Percentiles rank a stretch among this genome's conserved stretches.
Conservation (phyloP, 2,113 vertebrate species). For the Lanius collurio region DNA sequence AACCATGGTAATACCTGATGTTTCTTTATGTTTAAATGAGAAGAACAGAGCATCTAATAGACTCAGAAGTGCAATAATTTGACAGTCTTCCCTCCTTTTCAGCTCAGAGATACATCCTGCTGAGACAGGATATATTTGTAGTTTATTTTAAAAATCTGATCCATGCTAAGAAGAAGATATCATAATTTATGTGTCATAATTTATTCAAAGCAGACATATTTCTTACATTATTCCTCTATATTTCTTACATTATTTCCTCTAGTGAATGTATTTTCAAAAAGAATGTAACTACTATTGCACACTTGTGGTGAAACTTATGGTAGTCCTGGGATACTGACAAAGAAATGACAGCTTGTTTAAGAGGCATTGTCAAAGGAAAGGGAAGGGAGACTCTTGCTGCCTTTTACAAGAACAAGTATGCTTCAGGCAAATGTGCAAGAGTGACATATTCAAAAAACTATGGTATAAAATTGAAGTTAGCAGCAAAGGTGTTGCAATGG, state of each 20-base stretch:
- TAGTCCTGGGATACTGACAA: not conserved
- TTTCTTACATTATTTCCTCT: not conserved
- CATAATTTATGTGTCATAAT: not conserved
- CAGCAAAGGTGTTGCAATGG: not conserved
- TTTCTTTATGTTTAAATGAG: conserved; percentile 3
- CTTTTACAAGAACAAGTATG: not conserved
- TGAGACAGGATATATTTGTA: not conserved
- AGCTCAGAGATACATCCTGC: not conserved
- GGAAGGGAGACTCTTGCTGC: not conserved
- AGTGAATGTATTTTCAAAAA: not conserved
- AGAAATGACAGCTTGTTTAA: not conserved
- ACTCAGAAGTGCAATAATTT: not conserved
- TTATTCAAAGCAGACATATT: not conserved
- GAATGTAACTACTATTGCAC: not conserved
- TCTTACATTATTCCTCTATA: no score
- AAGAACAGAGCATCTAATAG: not conserved
- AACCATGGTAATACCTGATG: not conserved
- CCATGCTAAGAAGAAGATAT: not conserved
- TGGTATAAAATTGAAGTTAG: not conserved
- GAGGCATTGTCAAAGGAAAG: not conserved
- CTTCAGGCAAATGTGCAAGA: not conserved
- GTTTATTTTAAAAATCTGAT: not conserved
- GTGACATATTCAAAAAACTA: not conserved
- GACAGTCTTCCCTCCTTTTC: not conserved
- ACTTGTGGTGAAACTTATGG: not conserved